Percentiles rank a stretch among this genome's conserved stretches.
phyloP scores from a whole-genome alignment of 2,888 invertebrate species.

The Leptopilina drosophilae region DNA sequence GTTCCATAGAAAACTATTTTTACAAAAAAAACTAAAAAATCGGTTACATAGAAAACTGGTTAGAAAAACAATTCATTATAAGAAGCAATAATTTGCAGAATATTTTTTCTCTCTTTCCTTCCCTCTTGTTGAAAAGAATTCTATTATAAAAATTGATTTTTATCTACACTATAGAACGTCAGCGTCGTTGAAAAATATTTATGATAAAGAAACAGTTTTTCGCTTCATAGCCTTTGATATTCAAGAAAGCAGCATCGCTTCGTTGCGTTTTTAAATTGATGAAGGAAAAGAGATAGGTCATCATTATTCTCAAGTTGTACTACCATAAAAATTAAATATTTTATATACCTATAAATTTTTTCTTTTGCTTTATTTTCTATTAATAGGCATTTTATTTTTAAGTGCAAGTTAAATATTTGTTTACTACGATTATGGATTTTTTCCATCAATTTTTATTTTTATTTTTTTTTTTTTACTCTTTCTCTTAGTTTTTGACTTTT shows the following conservation, averaged over 20 bases:
- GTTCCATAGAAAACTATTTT: no score
- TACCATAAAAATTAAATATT: background rate
- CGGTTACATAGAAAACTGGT: no score
- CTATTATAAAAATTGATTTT: constrained; percentile 1
- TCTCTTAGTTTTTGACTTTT: no score
- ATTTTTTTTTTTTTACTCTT: no score
- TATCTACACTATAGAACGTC: background rate
- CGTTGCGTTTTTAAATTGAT: background rate
- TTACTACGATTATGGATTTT: no score
- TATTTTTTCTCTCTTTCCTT: background rate
- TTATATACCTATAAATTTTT: no score
- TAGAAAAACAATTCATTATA: background rate
- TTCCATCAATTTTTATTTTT: no score
- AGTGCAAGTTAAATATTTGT: no score
- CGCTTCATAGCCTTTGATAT: constrained; percentile 5
- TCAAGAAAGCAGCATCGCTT: constrained; percentile 3
- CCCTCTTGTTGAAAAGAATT: background rate
- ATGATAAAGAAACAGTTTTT: constrained; percentile 1
- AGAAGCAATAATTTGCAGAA: background rate
- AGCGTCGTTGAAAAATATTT: constrained; percentile 10
- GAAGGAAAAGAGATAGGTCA: background rate
- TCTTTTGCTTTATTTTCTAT: background rate
- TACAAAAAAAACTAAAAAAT: no score
- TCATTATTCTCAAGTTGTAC: background rate
- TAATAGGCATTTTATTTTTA: no score